These are phyloP conservation scores for Microtus oregoni DNA, from an alignment of 2,113 vertebrate species.

Conservation along the genomic window DNA sequence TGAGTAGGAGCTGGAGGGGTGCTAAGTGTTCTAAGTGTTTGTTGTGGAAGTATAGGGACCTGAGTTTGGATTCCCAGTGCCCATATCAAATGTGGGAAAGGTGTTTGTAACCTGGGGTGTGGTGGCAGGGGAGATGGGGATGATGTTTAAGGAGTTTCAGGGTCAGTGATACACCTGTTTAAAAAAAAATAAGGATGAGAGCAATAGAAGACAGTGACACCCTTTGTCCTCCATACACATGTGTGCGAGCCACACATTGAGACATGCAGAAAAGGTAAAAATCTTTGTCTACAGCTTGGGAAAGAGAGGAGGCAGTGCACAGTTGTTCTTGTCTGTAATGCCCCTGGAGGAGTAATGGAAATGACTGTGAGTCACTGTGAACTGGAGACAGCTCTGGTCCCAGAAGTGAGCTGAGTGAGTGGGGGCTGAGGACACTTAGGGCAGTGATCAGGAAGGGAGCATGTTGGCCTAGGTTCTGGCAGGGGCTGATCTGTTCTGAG, in stretches of 20 bases:
- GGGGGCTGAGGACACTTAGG: not conserved
- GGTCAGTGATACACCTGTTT: not conserved
- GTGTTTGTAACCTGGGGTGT: not conserved
- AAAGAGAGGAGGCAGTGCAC: not conserved
- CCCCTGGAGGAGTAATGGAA: not conserved
- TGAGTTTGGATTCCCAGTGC: not conserved
- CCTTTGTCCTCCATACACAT: not conserved
- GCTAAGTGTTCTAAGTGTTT: not conserved
- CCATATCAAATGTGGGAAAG: not conserved
- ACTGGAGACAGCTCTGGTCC: not conserved
- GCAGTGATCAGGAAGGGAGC: not conserved
- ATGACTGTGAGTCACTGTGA: not conserved
- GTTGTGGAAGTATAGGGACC: not conserved
- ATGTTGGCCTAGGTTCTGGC: not conserved
- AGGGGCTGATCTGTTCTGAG: not conserved
- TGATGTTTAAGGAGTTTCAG: not conserved
- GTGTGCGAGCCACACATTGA: not conserved
- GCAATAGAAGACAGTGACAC: not conserved
- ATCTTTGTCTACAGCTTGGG: not conserved
- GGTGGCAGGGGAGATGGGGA: not conserved
- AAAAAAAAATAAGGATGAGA: not conserved
- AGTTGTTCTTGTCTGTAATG: not conserved
- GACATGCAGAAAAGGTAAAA: not conserved
- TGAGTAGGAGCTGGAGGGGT: not conserved
- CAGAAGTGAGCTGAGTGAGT: not conserved